These are phyloP conservation scores for Phytoseiulus persimilis DNA, from an alignment of 2,888 invertebrate genomes.

Conservation along the genomic window DNA sequence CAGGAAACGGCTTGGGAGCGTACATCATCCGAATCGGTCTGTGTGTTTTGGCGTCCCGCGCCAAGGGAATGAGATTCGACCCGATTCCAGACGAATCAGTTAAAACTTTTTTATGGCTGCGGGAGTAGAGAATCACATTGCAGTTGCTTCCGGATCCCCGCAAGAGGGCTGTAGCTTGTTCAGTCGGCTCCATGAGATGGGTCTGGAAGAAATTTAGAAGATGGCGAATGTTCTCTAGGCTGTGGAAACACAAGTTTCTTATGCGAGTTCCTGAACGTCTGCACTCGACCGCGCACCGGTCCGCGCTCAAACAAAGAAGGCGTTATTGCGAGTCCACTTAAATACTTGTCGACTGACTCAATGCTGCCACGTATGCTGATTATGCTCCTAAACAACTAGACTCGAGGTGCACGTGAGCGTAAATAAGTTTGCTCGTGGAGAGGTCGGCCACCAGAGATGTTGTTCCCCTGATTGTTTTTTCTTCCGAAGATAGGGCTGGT, in stretches of 20 bases:
- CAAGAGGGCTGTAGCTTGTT: neutral
- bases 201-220: neutral
- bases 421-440: neutral
- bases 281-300: neutral
- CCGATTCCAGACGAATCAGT: too few species aligned
- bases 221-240: neutral
- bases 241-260: neutral
- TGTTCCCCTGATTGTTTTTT: neutral
- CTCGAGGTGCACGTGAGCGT: neutral
- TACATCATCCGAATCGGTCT: too few species aligned
- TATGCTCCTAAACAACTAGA: neutral
- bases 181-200: neutral
- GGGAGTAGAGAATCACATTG: neutral
- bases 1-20: too few species aligned
- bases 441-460: neutral
- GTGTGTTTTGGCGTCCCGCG: too few species aligned
- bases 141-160: neutral
- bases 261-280: neutral
- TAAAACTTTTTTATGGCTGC: too few species aligned
- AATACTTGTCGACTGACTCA: neutral
- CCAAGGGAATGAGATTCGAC: too few species aligned
- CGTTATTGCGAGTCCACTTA: neutral
- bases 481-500: neutral
- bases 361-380: neutral
- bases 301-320: neutral